Conservation (phyloP, 2,888 invertebrate genomes). For the Myathropa florea region DNA sequence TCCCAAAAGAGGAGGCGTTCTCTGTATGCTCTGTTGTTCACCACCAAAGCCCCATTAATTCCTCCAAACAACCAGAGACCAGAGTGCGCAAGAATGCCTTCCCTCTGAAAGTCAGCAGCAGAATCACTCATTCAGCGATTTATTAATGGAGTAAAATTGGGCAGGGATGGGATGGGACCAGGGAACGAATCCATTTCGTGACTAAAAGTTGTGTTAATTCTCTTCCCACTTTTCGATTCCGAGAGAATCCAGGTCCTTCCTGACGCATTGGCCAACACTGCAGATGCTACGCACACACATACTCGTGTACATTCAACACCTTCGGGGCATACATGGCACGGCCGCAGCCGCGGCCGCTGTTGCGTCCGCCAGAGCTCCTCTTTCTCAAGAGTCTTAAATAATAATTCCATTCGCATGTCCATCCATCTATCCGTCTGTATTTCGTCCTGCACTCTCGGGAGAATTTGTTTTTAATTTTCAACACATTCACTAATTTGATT, state of each 20-base stretch:
- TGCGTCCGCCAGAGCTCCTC: constrained; percentile 9
- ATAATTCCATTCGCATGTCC: constrained; percentile 72
- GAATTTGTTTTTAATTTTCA: constrained; percentile 81
- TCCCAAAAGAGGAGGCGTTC: constrained; percentile 64
- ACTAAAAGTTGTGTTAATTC: constrained; percentile 66
- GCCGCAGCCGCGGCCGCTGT: neutral
- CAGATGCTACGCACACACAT: constrained; percentile 18
- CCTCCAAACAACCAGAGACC: constrained; percentile 60
- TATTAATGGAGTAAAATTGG: constrained; percentile 75
- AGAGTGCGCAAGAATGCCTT: constrained; percentile 46
- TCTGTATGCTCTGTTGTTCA: constrained; percentile 67
- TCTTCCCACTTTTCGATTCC: constrained; percentile 38
- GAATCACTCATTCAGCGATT: constrained; percentile 77
- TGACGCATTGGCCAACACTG: constrained; percentile 22
- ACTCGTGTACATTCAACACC: constrained; percentile 47
- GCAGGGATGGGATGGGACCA: constrained; percentile 55
- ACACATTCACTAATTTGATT: constrained; percentile 81
- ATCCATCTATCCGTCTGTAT: constrained; percentile 67
- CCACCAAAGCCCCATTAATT: constrained; percentile 63
- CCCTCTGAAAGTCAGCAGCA: constrained; percentile 74
- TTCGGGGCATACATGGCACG: constrained; percentile 52
- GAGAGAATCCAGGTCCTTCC: constrained; percentile 24
- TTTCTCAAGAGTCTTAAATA: constrained; percentile 71
- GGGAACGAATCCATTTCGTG: constrained; percentile 66
- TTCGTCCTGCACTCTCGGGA: constrained; percentile 70